Evolutionary conservation across 2,113 vertebrate species (phyloP).

Genomic region (Microcebus murinus): DNA sequence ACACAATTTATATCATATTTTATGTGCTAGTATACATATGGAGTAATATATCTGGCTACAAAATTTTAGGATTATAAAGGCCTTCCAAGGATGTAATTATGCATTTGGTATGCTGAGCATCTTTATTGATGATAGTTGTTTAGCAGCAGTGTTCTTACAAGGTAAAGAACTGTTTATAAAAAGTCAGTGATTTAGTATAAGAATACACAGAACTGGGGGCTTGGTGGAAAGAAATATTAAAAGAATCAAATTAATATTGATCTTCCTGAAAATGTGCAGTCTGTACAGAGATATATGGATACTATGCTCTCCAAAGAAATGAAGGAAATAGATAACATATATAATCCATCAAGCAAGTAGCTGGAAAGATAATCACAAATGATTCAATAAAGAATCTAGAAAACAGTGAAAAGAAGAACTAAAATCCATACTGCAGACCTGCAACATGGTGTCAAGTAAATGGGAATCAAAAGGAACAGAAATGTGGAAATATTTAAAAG

Average conservation of each 20-base stretch:
- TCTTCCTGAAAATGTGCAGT: background rate
- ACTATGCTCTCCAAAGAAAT: background rate
- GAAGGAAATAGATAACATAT: background rate
- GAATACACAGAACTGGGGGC: background rate
- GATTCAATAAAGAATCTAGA: background rate
- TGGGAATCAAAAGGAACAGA: background rate
- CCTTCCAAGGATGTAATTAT: background rate
- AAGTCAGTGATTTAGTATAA: background rate
- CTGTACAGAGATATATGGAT: background rate
- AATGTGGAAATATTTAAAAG: background rate
- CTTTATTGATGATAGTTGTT: background rate
- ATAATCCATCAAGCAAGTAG: background rate
- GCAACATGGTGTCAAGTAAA: background rate
- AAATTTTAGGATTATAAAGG: background rate
- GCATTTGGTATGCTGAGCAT: background rate
- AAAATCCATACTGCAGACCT: background rate
- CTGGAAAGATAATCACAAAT: background rate
- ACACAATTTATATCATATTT: background rate
- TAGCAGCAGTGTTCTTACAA: background rate
- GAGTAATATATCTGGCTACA: background rate
- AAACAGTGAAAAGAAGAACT: background rate
- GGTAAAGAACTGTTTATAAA: background rate
- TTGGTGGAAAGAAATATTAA: background rate
- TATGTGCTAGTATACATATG: background rate
- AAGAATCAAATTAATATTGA: background rate